phyloP scores from a whole-genome alignment of 1,140 invertebrate species.

The Megathymus violae region DNA sequence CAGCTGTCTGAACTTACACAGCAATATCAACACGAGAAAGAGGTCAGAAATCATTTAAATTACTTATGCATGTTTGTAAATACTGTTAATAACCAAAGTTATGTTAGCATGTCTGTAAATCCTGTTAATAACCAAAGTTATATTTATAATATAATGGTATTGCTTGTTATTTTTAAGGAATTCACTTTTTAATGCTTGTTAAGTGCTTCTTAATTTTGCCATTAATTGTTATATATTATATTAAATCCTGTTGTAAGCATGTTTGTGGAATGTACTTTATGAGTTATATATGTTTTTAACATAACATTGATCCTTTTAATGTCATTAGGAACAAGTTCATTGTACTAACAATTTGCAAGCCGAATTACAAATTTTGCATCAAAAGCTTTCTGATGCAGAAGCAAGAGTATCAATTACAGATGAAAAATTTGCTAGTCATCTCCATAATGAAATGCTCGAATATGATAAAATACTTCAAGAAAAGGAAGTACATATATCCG shows the following conservation, averaged over 20 bases:
- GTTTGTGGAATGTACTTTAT: slow-evolving; percentile 8
- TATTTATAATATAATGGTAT: background rate
- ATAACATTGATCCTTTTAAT: slow-evolving; percentile 35
- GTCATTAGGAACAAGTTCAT: slow-evolving; percentile 58
- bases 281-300: slow-evolving; percentile 11
- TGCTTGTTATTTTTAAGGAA: background rate
- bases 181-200: background rate
- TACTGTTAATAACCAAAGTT: background rate
- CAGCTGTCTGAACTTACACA: slow-evolving; percentile 59
- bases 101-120: too few species aligned
- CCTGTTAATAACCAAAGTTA: background rate
- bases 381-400: slow-evolving; percentile 53
- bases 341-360: slow-evolving; percentile 53
- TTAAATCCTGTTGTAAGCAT: background rate
- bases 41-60: slow-evolving; percentile 59
- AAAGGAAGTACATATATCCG: slow-evolving; percentile 25
- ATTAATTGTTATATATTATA: background rate
- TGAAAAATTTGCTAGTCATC: slow-evolving; percentile 46
- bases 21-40: slow-evolving; percentile 66
- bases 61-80: slow-evolving; percentile 26
- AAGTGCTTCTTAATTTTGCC: background rate
- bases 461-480: slow-evolving; percentile 44
- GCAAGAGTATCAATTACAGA: slow-evolving; percentile 45
- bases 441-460: slow-evolving; percentile 48
- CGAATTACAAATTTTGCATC: slow-evolving; percentile 57